Evolutionary conservation across 2,113 vertebrate genomes (phyloP).

Genomic region (Arizona elegans): DNA sequence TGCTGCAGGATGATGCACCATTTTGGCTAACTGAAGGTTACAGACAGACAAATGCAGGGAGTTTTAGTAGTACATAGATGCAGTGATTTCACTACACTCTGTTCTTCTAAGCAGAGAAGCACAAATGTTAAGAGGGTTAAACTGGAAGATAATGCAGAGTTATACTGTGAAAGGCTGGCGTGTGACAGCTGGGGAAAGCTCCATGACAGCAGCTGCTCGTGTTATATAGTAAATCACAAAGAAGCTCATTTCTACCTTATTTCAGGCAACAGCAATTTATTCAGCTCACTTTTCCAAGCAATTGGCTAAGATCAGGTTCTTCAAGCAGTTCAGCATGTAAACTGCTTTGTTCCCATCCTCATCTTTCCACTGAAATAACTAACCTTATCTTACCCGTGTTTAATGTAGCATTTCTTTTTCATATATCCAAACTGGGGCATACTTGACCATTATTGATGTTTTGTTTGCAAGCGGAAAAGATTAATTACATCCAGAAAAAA

Average conservation of each 20-base stretch:
- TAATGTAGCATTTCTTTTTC: neutral
- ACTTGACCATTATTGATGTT: neutral
- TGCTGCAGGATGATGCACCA: neutral
- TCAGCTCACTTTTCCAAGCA: slow-evolving; percentile 44
- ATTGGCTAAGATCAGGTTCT: slow-evolving; percentile 36
- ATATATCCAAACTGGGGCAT: neutral
- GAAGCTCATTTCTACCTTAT: slow-evolving; percentile 62
- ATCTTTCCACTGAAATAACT: neutral
- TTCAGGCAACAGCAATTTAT: slow-evolving; percentile 46
- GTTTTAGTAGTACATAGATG: slow-evolving; percentile 1
- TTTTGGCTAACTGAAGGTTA: neutral
- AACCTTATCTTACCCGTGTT: neutral
- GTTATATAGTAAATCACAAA: slow-evolving; percentile 53
- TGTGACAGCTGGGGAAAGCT: slow-evolving; percentile 77
- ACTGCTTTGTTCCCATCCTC: neutral
- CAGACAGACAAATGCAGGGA: neutral
- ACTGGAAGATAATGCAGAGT: slow-evolving; percentile 66
- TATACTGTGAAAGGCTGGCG: slow-evolving; percentile 70
- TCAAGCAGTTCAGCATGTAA: slow-evolving; percentile 32
- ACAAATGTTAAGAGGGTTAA: slow-evolving; percentile 62
- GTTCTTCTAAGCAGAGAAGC: slow-evolving; percentile 57
- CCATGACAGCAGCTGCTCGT: slow-evolving; percentile 72
- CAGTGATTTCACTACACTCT: slow-evolving; percentile 46
- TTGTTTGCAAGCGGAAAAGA: neutral
- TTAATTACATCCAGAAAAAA: neutral